Base-by-base conservation (phyloP, 2,888 invertebrate genomes). In the Synanthedon myopaeformis region DNA sequence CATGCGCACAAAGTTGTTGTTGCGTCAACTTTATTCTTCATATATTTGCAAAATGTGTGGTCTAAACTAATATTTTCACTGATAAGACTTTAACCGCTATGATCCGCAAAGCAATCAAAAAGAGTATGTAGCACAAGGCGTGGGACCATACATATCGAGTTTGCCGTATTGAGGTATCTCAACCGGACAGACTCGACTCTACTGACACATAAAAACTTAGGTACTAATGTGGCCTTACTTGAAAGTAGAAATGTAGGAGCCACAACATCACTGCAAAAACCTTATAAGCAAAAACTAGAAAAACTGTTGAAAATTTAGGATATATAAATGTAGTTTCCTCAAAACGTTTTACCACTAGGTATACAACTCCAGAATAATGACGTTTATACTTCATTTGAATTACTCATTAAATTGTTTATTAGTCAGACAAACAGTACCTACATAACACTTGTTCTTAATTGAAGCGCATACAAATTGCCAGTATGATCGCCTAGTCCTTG, bases 141-240 rank as follows among this genome's bases (percentile, higher is more conserved):
- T 79, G 82, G 79, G 78, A 78, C 76, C 73, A 72, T 64, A 70
- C 72, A 72, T 72, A 77, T 79, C 76, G 79, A 80, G 76, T 82
- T 82, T 82, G 78, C 80, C 78, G 81, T 83, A 83, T 82, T 74
- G 80, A 83, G 83, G 76, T 82, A 80, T 82, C 79, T 76, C 68
- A 79, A 84, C 86, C 85, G 86, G 85, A 84, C 77, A 73, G 77
- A 78, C 82, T 73, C 67, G 77, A 76, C 77, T 70, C 60, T 67
- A 60, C 63, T 70, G 72, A 67, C 73, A 76, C 72, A 69, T 74
- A 72, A 79, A 81, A 72, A 75, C 59, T 66, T 64, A 10, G 35
- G 35, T 35, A 35, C 35, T 35, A 35, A 35, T 35, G 62, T 60
- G 59, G 57, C 67, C 66, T 60, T 66, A 67, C 65, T 70, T 68